Base-by-base conservation (phyloP, 1,140 invertebrate species). In the Zelostemma sp. region DNA sequence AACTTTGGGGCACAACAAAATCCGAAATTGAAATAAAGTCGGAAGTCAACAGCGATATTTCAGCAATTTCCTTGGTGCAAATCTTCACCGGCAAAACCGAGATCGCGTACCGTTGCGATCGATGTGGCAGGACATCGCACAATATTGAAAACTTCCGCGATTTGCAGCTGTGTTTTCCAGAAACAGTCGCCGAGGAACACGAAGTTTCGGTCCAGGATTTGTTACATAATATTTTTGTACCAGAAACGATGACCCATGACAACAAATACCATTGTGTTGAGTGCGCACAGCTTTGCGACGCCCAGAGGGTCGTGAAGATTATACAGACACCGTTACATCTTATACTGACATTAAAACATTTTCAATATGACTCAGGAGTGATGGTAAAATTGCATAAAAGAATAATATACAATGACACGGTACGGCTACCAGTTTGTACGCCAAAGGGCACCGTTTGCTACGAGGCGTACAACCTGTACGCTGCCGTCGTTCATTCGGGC, bases 401-500 rank as follows among this genome's bases (percentile, higher is more conserved):
- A 47, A 89, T 92, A 12, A 84, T 86, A 48, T 88, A 92, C 63
- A 89, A 92, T 73, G 86, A 88, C 41, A 87, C 75, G 0, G 86
- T 91, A 41, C 78, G 86, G 38, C 80, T 89, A 64, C 86, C 79
- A 40, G 88, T 83, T 57, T 86, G 79, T 54, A 79, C 80, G 6
- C 82, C 86, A 21, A 74, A 82, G 6, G 73, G 50, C 53, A 74
- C 38, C 3, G 14, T 67, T n/a, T n/a, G n/a, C 1, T 69, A 81
- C 5, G 84, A 87, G 15, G 81, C 83, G 2, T 95, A 95, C 77
- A 86, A 88, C 6, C 77, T 96, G 0, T 94, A 93, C 75, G 92
- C 92, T 0, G 92, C 93, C 0, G 92, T 96, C 0, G 90, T 96
- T 0, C 94, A 96, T 78, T 91, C 91, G 0, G 94, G 94, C 1